phyloP scores from a whole-genome alignment of 2,888 invertebrate species.

The Thereva nobilitata region DNA sequence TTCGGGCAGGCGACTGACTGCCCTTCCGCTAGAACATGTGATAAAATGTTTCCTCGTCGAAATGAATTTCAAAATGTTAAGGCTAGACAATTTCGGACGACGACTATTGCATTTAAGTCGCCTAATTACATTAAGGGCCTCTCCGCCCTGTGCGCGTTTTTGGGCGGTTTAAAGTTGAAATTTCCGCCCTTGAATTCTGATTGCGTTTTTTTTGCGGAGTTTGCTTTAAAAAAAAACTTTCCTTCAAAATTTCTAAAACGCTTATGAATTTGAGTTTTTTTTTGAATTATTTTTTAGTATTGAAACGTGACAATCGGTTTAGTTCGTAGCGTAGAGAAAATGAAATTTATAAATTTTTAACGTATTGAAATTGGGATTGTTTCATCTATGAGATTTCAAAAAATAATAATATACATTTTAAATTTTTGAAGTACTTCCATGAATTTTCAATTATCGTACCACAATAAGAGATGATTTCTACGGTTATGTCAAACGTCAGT shows the following conservation, averaged over 20 bases:
- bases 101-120: slow-evolving; percentile 34
- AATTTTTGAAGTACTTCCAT: too few relatives aligned
- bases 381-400: too few relatives aligned
- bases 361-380: too few relatives aligned
- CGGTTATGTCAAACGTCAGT: too few relatives aligned
- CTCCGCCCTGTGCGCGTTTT: slow-evolving; percentile 5
- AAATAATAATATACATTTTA: too few relatives aligned
- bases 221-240: neutral
- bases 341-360: too few relatives aligned
- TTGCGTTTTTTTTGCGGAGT: neutral
- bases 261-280: neutral
- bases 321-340: too few relatives aligned
- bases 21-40: slow-evolving; percentile 12
- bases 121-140: slow-evolving; percentile 30
- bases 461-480: too few relatives aligned
- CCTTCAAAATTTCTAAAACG: neutral
- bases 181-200: slow-evolving; percentile 18
- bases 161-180: slow-evolving; percentile 14
- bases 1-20: neutral
- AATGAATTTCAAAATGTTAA: slow-evolving; percentile 6
- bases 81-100: slow-evolving; percentile 2
- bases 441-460: too few relatives aligned
- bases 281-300: too few relatives aligned
- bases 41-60: slow-evolving; percentile 8
- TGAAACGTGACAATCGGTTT: too few relatives aligned